These are phyloP conservation scores for Diprion similis DNA, from an alignment of 1,140 invertebrate genomes.

Conservation along the genomic window DNA sequence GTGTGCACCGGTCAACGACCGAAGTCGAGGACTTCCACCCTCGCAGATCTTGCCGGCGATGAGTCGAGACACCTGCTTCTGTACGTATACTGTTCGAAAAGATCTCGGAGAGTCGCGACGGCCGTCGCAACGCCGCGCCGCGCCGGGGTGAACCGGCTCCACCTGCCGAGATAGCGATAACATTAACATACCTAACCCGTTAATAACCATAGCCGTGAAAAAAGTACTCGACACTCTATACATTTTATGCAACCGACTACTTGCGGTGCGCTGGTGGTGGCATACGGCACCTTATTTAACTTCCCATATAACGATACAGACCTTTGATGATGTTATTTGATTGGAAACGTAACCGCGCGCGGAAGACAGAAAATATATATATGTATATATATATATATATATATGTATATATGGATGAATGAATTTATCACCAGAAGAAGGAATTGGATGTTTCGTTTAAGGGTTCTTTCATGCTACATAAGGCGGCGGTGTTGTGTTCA, in stretches of 20 bases:
- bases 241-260: not conserved
- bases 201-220: not conserved
- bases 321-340: not conserved
- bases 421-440: not conserved
- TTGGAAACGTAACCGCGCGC: not conserved
- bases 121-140: not conserved
- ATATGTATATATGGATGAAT: not conserved
- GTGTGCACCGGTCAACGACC: not conserved
- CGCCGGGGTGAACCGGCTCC: not conserved
- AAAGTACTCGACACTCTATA: too few relatives aligned
- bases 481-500: not conserved
- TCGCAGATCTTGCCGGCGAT: not conserved
- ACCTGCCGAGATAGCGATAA: conserved; percentile 7
- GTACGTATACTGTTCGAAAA: not conserved
- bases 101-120: not conserved
- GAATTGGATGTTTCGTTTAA: too few relatives aligned
- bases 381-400: too few relatives aligned
- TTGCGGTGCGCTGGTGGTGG: not conserved
- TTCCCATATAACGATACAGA: not conserved
- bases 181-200: conserved; percentile 15
- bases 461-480: too few relatives aligned
- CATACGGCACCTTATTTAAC: not conserved
- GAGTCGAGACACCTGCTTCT: conserved; percentile 8
- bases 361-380: not conserved
- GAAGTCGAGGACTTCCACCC: not conserved